Evolutionary conservation across 2,888 invertebrate genomes (phyloP).

Genomic region (Athalia rosae): DNA sequence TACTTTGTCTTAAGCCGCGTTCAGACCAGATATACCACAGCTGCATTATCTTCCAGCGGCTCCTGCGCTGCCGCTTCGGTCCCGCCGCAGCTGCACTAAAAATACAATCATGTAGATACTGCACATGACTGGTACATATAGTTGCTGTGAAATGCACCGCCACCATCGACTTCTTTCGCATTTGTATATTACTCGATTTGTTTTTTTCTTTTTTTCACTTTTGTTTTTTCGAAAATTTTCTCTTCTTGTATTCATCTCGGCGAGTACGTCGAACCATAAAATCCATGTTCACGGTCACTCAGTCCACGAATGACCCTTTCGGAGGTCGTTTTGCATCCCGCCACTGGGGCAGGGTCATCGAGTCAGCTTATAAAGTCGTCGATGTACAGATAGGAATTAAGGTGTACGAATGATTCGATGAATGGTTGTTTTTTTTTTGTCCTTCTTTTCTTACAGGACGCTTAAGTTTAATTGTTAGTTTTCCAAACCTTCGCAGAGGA

Average conservation of each 20-base stretch:
- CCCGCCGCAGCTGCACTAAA: too few relatives aligned
- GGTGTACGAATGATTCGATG: background rate
- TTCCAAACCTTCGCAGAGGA: too few relatives aligned
- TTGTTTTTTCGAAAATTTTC: too few relatives aligned
- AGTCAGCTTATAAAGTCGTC: background rate
- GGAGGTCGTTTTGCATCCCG: background rate
- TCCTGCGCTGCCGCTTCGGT: too few relatives aligned
- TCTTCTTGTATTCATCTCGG: background rate
- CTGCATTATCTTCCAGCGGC: background rate
- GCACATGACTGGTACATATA: too few relatives aligned
- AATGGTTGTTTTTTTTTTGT: background rate
- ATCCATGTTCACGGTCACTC: slow-evolving; percentile 11
- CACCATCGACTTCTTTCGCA: background rate
- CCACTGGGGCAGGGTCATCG: slow-evolving; percentile 34
- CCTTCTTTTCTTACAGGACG: too few relatives aligned
- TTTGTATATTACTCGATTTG: too few relatives aligned
- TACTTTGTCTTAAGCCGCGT: slow-evolving; percentile 41
- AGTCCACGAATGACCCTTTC: background rate
- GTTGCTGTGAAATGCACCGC: background rate
- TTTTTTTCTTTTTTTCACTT: too few relatives aligned
- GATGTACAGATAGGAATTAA: background rate
- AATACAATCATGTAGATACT: too few relatives aligned
- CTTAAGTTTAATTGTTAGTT: too few relatives aligned
- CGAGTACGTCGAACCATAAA: background rate
- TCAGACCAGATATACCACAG: slow-evolving; percentile 13